These are phyloP conservation scores for Brachypodius melanocephalos DNA, from an alignment of 2,113 vertebrate species.

Conservation along the genomic window DNA sequence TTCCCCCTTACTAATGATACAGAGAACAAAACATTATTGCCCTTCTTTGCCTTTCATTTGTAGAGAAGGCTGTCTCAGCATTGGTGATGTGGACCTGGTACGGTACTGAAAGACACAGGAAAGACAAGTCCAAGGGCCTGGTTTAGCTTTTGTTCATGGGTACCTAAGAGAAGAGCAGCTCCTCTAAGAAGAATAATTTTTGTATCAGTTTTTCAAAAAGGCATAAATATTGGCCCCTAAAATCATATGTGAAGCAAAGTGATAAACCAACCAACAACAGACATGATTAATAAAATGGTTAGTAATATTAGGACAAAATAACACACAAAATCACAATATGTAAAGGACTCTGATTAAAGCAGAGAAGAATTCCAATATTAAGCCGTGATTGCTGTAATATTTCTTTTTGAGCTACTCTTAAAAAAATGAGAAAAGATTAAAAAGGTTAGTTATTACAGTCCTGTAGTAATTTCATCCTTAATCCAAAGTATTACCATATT, in stretches of 20 bases:
- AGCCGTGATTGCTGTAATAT: not conserved
- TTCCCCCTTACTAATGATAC: slow-evolving; percentile 15
- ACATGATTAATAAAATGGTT: not conserved
- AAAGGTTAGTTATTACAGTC: not conserved
- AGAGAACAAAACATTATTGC: slow-evolving; percentile 32
- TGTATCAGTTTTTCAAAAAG: not conserved
- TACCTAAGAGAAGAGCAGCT: not conserved
- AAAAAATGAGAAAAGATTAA: slow-evolving; percentile 36
- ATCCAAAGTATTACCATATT: not conserved
- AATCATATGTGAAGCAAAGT: not conserved
- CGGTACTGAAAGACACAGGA: not conserved
- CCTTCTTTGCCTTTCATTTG: not conserved
- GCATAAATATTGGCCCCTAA: not conserved
- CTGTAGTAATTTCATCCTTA: slow-evolving; percentile 24
- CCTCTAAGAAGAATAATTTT: not conserved
- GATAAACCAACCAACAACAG: not conserved
- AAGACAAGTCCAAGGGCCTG: not conserved
- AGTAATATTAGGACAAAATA: not conserved
- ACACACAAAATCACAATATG: not conserved
- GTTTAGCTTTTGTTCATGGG: not conserved
- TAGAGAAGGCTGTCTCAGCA: not conserved
- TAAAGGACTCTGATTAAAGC: not conserved
- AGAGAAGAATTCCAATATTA: not conserved
- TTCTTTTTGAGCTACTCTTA: not conserved
- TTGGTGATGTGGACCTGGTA: not conserved